Base-by-base conservation (phyloP, 2,797 vertebrate species). In the Rhinophrynus dorsalis region DNA sequence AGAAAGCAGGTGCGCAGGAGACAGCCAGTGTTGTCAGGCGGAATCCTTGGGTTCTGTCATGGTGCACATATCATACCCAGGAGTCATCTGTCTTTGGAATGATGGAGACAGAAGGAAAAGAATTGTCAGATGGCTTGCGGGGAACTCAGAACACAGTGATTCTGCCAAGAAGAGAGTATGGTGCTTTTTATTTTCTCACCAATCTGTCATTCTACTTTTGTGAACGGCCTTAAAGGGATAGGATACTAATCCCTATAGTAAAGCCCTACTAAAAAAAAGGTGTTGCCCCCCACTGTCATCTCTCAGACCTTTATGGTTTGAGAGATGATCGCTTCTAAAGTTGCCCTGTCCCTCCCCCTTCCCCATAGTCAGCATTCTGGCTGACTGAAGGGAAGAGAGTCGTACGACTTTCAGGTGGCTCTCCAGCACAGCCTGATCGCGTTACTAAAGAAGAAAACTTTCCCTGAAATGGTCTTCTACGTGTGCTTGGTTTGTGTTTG, bases 71-170 rank as follows among this genome's bases (percentile, higher is more conserved):
- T 48, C 58, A 23, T 33, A 33, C 60, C 33, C 56, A 50, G 52
- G 47, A 51, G 59, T 72, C 60, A 65, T 72, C 68, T 72, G 68
- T 65, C 61, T 52, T 3, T 51, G n/a, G 6, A 58, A 42, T 40
- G 11, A 29, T 2, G 32, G 51, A 50, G 68, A 29, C 60, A 72
- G 62, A 51, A 65, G 24, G 62, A 65, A 65, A 65, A 65, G 35
- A 65, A n/a, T n/a, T n/a, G n/a, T 65, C 62, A 65, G 68, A 72
- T 72, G 60, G 60, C 68, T 63, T 65, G 68, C 65, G n/a, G 68
- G 68, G 68, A 50, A 72, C 33, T 58, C 44, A 72, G 60, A 72
- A 72, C 60, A 65, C 26, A 20, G 17, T 40, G 60, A 57, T 27
- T 57, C 61, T 64, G 60, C 68, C 60, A 72, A 51, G 6, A 33